phyloP scores from a whole-genome alignment of 1,140 invertebrate species.

The Scaptodrosophila lebanonensis region DNA sequence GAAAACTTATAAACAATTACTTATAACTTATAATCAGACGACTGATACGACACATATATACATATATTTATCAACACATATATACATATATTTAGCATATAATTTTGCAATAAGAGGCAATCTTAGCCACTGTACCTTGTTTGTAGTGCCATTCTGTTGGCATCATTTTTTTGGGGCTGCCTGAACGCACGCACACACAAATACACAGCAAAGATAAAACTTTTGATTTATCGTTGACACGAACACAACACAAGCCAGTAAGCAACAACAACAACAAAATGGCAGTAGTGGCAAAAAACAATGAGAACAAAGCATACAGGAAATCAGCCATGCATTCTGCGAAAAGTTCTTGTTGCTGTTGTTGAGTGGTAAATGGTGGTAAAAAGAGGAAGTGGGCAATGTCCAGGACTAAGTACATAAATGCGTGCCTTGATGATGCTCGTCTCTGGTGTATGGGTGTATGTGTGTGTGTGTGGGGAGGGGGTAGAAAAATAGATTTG shows the following conservation, averaged over 20 bases:
- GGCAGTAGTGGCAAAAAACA: slow-evolving; percentile 15
- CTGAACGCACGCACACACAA: not conserved
- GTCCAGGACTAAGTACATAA: slow-evolving; percentile 38
- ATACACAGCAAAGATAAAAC: slow-evolving; percentile 65
- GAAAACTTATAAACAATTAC: too few species aligned
- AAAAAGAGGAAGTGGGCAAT: slow-evolving; percentile 5
- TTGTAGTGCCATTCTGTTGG: too few species aligned
- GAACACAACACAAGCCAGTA: slow-evolving; percentile 36
- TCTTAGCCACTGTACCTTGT: too few species aligned
- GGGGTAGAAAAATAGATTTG: slow-evolving; percentile 25
- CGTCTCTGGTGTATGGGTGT: too few species aligned
- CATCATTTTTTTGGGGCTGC: slow-evolving; percentile 20
- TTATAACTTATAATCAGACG: too few species aligned
- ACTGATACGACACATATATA: too few species aligned
- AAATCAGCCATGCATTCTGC: not conserved
- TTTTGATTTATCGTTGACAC: slow-evolving; percentile 74
- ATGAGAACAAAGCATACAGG: slow-evolving; percentile 9
- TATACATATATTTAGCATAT: too few species aligned
- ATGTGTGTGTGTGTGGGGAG: not conserved
- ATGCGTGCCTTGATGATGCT: slow-evolving; percentile 46
- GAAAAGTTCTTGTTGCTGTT: slow-evolving; percentile 8
- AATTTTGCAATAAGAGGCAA: too few species aligned
- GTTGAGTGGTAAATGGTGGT: too few species aligned
- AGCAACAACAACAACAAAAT: not conserved
- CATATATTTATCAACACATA: too few species aligned